Evolutionary conservation across 2,888 invertebrate species (phyloP).

Genomic region (Steinernema scapterisci): DNA sequence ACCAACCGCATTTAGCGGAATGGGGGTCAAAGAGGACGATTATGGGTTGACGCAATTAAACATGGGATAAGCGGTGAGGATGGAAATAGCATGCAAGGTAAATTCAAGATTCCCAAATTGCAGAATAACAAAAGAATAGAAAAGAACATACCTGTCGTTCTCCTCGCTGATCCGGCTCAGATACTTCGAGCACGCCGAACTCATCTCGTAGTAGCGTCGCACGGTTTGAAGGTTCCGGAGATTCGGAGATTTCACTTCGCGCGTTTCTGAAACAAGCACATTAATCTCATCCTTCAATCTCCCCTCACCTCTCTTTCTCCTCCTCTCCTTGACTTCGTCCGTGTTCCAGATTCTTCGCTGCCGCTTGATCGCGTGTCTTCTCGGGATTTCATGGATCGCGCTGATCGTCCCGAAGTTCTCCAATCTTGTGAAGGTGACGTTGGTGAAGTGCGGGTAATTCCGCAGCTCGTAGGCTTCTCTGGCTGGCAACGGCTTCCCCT

Average conservation of each 20-base stretch:
- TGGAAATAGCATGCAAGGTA: too few relatives aligned
- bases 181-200: background rate
- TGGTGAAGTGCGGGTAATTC: background rate
- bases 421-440: background rate
- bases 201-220: constrained; percentile 12
- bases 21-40: too few relatives aligned
- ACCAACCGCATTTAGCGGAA: too few relatives aligned
- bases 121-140: background rate
- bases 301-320: background rate
- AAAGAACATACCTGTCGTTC: constrained; percentile 2
- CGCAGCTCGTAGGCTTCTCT: background rate
- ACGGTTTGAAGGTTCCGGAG: background rate
- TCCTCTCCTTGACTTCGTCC: background rate
- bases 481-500: background rate
- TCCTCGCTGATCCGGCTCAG: background rate
- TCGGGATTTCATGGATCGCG: background rate
- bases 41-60: too few relatives aligned
- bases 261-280: background rate
- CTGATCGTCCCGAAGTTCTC: background rate
- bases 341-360: background rate
- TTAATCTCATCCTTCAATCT: background rate
- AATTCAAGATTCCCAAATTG: background rate
- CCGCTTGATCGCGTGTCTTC: background rate
- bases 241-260: background rate
- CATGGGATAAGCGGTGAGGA: too few relatives aligned